phyloP scores from a whole-genome alignment of 2,113 vertebrate species.

The Megalops atlanticus region DNA sequence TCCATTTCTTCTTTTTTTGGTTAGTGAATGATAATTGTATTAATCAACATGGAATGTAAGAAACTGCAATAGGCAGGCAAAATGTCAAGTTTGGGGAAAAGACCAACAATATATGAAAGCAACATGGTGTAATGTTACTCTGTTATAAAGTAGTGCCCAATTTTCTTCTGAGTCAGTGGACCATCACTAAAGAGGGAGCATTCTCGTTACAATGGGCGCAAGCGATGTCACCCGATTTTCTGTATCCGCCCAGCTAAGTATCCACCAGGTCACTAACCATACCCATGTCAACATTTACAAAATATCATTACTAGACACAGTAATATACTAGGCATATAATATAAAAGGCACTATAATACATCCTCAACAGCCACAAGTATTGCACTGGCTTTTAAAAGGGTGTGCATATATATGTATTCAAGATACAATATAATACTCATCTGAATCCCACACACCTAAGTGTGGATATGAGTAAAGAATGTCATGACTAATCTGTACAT shows the following conservation, averaged over 20 bases:
- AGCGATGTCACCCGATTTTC: not conserved
- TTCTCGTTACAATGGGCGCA: not conserved
- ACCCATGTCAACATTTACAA: not conserved
- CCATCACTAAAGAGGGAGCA: not conserved
- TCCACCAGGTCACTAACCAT: not conserved
- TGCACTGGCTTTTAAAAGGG: too few relatives aligned
- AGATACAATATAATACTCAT: not conserved
- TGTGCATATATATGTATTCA: not conserved
- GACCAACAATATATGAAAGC: not conserved
- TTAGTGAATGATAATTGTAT: not conserved
- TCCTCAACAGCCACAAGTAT: too few relatives aligned
- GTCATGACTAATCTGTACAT: not conserved
- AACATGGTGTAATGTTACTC: not conserved
- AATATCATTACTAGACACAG: not conserved
- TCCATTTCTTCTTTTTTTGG: not conserved
- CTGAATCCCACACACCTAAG: not conserved
- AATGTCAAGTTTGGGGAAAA: not conserved
- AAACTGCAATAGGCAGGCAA: not conserved
- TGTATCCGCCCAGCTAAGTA: not conserved
- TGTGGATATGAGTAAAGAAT: not conserved
- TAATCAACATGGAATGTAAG: not conserved
- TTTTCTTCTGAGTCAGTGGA: not conserved
- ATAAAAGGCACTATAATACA: too few relatives aligned
- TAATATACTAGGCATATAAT: too few relatives aligned
- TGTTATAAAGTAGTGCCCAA: not conserved